phyloP scores from a whole-genome alignment of 2,888 invertebrate genomes.

The Melanargia galathea region DNA sequence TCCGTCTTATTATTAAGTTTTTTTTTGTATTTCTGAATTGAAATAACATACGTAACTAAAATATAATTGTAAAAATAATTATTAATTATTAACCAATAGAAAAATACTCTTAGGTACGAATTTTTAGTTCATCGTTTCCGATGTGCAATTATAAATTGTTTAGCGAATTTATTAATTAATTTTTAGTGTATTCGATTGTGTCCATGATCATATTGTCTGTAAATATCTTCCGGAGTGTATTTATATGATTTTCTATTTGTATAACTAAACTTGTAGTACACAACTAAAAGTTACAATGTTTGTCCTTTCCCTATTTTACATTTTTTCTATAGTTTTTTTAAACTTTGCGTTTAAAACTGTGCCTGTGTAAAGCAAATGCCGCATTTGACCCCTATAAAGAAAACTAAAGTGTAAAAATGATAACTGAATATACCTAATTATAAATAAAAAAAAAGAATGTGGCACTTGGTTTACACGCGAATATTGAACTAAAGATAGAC shows the following conservation, averaged over 20 bases:
- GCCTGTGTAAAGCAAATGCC: conserved; percentile 55
- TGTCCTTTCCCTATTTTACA: conserved; percentile 34
- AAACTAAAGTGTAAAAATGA: conserved; percentile 33
- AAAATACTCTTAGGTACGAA: conserved; percentile 70
- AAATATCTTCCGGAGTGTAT: conserved; percentile 75
- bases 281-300: conserved; percentile 50
- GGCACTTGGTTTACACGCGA: conserved; percentile 48
- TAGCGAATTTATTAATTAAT: conserved; percentile 77
- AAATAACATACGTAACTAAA: conserved; percentile 79
- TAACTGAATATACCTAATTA: conserved; percentile 22
- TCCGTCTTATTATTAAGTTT: conserved; percentile 74
- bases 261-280: conserved; percentile 59
- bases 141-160: conserved; percentile 69
- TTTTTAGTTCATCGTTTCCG: conserved; percentile 64
- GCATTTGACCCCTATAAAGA: conserved; percentile 41
- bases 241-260: conserved; percentile 58
- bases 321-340: conserved; percentile 52
- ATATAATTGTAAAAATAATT: conserved; percentile 68
- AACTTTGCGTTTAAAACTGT: conserved; percentile 54
- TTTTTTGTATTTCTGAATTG: conserved; percentile 69
- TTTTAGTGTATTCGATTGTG: conserved; percentile 59
- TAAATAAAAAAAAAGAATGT: conserved; percentile 32
- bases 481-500: conserved; percentile 73
- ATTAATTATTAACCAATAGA: conserved; percentile 72
- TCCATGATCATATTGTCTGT: conserved; percentile 67